phyloP scores from a whole-genome alignment of 1,140 invertebrate genomes.

The Halesus radiatus region DNA sequence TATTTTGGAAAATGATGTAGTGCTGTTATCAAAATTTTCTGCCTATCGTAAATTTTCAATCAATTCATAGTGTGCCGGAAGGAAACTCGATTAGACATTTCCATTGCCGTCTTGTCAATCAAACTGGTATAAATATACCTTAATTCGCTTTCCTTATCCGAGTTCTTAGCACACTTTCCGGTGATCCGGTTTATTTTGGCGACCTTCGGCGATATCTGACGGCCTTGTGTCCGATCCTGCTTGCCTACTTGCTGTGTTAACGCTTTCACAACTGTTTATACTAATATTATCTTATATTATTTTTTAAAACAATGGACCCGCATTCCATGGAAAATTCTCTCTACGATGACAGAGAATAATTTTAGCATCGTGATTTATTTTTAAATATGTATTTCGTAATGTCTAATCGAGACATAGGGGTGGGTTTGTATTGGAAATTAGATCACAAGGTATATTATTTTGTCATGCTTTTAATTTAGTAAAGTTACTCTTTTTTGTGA shows the following conservation, averaged over 20 bases:
- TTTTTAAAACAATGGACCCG: slow-evolving; percentile 19
- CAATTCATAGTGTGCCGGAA: no score
- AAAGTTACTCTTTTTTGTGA: background rate
- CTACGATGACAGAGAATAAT: background rate
- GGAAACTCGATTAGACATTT: no score
- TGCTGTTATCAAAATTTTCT: no score
- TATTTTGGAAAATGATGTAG: no score
- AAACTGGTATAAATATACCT: no score
- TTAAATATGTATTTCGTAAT: background rate
- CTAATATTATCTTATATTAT: background rate
- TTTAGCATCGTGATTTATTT: background rate
- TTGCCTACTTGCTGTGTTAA: background rate
- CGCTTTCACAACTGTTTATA: no score
- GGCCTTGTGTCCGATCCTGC: slow-evolving; percentile 7
- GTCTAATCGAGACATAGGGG: no score
- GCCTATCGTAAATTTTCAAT: no score
- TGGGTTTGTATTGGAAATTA: no score
- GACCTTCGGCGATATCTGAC: background rate
- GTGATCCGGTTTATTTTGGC: background rate
- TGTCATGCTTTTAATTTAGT: background rate
- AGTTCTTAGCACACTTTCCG: slow-evolving; percentile 19
- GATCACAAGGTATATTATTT: background rate
- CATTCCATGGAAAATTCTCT: background rate
- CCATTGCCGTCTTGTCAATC: no score
- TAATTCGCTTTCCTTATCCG: background rate